Base-by-base conservation (phyloP, 2,888 invertebrate genomes). In the Coecobrya sp. region DNA sequence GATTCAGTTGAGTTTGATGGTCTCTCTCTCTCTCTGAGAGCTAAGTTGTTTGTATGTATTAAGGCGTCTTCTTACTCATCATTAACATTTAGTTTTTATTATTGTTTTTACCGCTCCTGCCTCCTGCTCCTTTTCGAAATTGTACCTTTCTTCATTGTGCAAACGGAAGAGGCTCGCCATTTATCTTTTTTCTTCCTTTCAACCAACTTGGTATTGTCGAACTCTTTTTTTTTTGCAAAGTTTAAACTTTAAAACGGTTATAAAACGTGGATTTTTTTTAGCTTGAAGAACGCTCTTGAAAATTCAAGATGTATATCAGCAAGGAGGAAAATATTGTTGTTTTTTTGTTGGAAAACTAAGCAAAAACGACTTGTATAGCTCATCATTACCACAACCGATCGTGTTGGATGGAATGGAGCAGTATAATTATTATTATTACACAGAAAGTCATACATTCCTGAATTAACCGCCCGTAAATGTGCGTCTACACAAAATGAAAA, bases 361-460 rank as follows among this genome's bases (percentile, higher is more conserved):
- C 42, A 36, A 5, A 42, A 22, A 45, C 22, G 8, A 45, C 0
- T 42, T 45, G n/a, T 36, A 22, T 19, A 70, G 36, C 30, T 19
- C 7, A 55, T 55, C 19, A 81, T 81, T 81, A 81, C 81, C 81
- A 81, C 55, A 55, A 59, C 19, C n/a, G 81, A 81, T 81, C 55
- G 81, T 59, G 81, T 81, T 81, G 30, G 81, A 81, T 81, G 55
- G 27, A 81, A n/a, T 36, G 55, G 10, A 55, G 16, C 30, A 52
- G 16, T 55, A 52, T 55, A 55, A 81, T 59, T 27, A 81, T 30
- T 16, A 49, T 30, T 59, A 55, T 52, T 81, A 59, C 30, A 81
- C 22, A 19, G 11, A 27, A 81, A 55, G 19, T 8, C 27, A 55
- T 76, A 49, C 25, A 52, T 52, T 59, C 16, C 27, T 16, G 19